These are phyloP conservation scores for Tonatia bakeri DNA, from an alignment of 2,113 vertebrate species.

Conservation along the genomic window DNA sequence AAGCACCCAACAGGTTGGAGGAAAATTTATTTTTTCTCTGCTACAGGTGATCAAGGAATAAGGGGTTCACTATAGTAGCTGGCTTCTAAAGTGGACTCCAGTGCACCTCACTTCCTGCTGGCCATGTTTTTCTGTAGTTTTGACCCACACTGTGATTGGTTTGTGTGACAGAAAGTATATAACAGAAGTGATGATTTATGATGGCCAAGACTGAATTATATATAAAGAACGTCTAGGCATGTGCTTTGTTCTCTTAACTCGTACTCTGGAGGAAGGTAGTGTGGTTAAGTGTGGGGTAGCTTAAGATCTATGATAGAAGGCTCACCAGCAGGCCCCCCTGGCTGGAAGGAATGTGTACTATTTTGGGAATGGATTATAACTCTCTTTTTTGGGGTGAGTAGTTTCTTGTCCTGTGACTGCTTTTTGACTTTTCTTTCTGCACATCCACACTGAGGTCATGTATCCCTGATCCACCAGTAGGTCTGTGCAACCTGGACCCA, in stretches of 20 bases:
- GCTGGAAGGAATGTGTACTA: too few species aligned
- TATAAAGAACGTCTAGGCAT: neutral
- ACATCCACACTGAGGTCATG: too few species aligned
- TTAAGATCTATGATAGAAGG: too few species aligned
- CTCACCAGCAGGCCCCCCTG: too few species aligned
- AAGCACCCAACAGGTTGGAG: neutral
- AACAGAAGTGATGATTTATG: neutral
- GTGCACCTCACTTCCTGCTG: neutral
- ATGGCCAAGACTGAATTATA: neutral
- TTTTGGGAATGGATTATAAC: too few species aligned
- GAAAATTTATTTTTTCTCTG: neutral
- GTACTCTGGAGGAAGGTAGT: neutral
- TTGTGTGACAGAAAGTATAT: neutral
- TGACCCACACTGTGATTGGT: neutral
- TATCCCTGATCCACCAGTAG: too few species aligned
- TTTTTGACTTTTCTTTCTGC: too few species aligned
- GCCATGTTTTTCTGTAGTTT: neutral
- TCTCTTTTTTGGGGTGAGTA: too few species aligned
- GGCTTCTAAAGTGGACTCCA: neutral
- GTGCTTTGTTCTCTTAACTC: neutral
- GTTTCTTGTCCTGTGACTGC: too few species aligned
- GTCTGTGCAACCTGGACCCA: too few species aligned
- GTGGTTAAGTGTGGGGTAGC: too few species aligned
- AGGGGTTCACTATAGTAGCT: neutral
- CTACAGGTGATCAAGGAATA: too few species aligned